Evolutionary conservation across 2,888 invertebrate species (phyloP).

Genomic region (Fragum fragum): DNA sequence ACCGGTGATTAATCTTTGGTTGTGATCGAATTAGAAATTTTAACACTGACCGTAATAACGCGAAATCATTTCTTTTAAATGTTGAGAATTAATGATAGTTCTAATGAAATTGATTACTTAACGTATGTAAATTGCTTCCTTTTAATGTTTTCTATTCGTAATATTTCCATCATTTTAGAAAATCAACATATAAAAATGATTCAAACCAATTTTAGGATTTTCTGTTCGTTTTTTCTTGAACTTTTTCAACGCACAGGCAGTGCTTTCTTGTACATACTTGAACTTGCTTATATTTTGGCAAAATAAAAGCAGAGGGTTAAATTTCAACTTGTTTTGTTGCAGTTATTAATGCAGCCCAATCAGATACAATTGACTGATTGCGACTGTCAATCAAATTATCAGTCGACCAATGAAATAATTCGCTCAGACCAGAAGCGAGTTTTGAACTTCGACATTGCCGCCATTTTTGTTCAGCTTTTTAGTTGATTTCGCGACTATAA

Average conservation of each 20-base stretch:
- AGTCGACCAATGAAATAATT: no score
- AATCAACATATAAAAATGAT: background rate
- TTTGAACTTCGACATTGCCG: no score
- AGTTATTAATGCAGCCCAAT: no score
- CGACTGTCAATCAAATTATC: no score
- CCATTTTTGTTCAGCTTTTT: no score
- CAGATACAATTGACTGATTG: no score
- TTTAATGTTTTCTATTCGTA: background rate
- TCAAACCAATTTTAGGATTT: background rate
- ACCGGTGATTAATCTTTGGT: no score
- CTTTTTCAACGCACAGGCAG: background rate
- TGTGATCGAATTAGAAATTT: background rate
- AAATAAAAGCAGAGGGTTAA: slow-evolving; percentile 3
- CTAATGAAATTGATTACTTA: background rate
- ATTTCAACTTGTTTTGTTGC: background rate
- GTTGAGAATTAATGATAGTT: background rate
- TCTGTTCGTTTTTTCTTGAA: background rate
- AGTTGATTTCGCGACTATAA: no score
- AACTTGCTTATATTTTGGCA: background rate
- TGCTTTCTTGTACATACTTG: background rate
- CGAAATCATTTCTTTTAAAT: no score
- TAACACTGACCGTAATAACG: background rate
- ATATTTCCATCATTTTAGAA: background rate
- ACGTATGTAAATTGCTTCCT: background rate
- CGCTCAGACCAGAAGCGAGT: no score